These are phyloP conservation scores for Andrena chrysosceles DNA, from an alignment of 2,888 invertebrate species.

Conservation along the genomic window DNA sequence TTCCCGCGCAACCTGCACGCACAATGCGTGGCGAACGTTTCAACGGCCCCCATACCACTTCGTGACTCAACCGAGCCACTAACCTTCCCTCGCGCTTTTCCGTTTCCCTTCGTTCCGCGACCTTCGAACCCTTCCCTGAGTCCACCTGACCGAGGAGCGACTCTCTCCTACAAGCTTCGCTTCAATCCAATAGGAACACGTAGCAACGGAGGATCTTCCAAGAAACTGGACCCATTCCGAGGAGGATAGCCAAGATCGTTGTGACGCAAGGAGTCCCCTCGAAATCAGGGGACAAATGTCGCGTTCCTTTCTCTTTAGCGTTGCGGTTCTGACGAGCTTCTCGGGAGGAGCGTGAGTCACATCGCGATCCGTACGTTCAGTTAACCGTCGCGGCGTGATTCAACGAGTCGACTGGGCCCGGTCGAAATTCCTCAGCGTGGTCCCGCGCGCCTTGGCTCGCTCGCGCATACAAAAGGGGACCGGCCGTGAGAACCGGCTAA, in stretches of 20 bases:
- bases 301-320: constrained; percentile 27
- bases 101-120: constrained; percentile 22
- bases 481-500: constrained; percentile 56
- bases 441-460: constrained; percentile 40
- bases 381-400: constrained; percentile 57
- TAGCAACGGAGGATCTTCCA: not conserved
- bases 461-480: constrained; percentile 62
- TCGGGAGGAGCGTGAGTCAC: constrained; percentile 58
- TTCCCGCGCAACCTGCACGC: constrained; percentile 72
- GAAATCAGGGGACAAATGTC: constrained; percentile 40
- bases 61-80: constrained; percentile 78
- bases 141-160: not conserved
- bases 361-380: constrained; percentile 31
- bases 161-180: not conserved
- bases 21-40: constrained; percentile 74
- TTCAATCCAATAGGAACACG: not conserved
- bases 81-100: constrained; percentile 69
- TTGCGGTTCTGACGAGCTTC: not conserved
- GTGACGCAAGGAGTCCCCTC: constrained; percentile 21
- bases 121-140: not conserved
- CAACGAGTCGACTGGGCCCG: constrained; percentile 54
- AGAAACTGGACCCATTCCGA: not conserved
- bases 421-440: constrained; percentile 66
- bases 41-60: constrained; percentile 58
- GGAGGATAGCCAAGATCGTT: not conserved